Base-by-base conservation (phyloP, 2,888 invertebrate species). In the Diarsia brunnea region DNA sequence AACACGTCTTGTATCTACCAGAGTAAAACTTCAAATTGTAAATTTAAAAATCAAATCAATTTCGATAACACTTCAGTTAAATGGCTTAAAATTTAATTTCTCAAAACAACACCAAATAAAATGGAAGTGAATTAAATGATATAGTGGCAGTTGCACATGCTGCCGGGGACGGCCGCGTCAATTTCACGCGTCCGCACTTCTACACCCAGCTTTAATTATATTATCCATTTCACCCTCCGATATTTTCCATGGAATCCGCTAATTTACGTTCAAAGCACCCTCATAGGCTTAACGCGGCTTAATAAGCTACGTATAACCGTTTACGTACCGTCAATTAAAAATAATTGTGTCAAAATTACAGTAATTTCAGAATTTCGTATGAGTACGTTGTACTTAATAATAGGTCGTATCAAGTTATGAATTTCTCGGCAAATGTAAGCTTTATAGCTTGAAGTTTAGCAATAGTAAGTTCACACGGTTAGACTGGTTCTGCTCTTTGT, bases 161-260 rank as follows among this genome's bases (percentile, higher is more conserved):
- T 84, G 86, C 24, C 16, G 51, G 0, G 70, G 77, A 84, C 78
- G 76, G 78, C 31, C 78, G 60, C 69, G 87, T 87, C 87, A 87
- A 81, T 87, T 86, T 87, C 84, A 87, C 75, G 69, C 73, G 69
- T 65, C 84, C 79, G 58, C 70, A 85, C 73, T 73, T 79, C 69
- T 64, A 74, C 68, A 66, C 31, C 43, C 68, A 55, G 58, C 53
- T 61, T 77, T 75, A 84, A 85, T 82, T 82, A 76, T 73, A 79
- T 69, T 74, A 82, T 80, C 72, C 66, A 63, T 69, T 84, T 79
- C 73, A 78, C 61, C 45, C 66, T 55, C 31, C 21, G 66, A 72
- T 79, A 84, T 79, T 86, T 87, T 75, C 69, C 66, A 84, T 60
- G 31, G 31, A 12, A 73, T 38, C 53, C 51, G 49, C 27, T 38